A percentile compares a stretch with the other conserved stretches of the same genome.
Conservation (phyloP, 2,888 invertebrate species). For the Perdita meconis region DNA sequence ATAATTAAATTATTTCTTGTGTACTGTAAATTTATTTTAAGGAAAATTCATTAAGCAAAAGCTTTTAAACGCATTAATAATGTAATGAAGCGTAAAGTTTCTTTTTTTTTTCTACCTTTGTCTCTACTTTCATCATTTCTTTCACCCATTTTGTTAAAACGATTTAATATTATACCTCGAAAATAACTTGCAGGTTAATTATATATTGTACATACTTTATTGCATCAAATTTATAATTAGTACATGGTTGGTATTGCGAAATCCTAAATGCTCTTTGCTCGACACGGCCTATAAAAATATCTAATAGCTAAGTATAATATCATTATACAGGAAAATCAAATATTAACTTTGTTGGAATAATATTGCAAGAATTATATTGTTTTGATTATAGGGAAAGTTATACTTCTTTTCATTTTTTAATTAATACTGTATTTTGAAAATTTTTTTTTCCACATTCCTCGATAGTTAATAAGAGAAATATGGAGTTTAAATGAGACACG, state of each 20-base stretch:
- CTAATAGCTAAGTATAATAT: constrained; percentile 47
- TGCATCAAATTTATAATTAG: constrained; percentile 79
- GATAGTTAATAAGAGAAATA: too few species aligned
- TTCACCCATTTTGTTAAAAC: constrained; percentile 10
- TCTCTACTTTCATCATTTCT: too few species aligned
- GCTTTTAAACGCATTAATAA: constrained; percentile 6
- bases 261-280: constrained; percentile 72
- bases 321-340: constrained; percentile 27
- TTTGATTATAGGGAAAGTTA: too few species aligned
- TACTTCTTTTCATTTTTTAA: too few species aligned
- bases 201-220: constrained; percentile 57
- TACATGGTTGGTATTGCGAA: constrained; percentile 77
- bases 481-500: too few species aligned
- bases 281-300: constrained; percentile 75
- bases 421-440: too few species aligned
- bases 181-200: constrained; percentile 43
- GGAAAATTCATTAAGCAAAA: constrained; percentile 12
- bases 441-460: too few species aligned
- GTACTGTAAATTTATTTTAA: constrained; percentile 4
- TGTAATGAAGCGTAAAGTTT: too few species aligned
- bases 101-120: too few species aligned
- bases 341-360: too few species aligned
- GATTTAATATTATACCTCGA: constrained; percentile 23
- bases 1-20: constrained; percentile 3
- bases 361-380: too few species aligned